phyloP scores from a whole-genome alignment of 2,888 invertebrate genomes.

The Magallana nippona region DNA sequence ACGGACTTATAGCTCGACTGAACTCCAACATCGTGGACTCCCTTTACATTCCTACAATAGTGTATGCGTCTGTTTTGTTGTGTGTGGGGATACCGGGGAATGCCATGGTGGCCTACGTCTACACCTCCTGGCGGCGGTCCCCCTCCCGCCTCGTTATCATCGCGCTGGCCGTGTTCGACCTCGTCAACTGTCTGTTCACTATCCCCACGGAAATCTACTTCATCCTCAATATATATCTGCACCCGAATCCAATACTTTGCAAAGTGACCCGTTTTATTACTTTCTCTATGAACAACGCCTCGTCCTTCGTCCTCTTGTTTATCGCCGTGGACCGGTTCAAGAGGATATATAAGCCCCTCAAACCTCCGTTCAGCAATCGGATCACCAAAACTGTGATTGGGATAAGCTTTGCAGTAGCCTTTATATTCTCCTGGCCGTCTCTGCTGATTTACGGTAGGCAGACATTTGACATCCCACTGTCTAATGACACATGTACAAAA shows the following conservation, averaged over 20 bases:
- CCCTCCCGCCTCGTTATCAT: constrained; percentile 61
- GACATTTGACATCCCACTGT: constrained; percentile 44
- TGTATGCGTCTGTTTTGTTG: constrained; percentile 62
- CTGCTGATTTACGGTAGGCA: constrained; percentile 62
- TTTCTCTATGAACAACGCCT: constrained; percentile 63
- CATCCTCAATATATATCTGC: constrained; percentile 53
- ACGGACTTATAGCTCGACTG: background rate
- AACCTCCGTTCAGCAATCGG: constrained; percentile 57
- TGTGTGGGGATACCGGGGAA: constrained; percentile 64
- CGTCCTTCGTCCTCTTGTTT: constrained; percentile 58
- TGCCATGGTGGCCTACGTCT: constrained; percentile 59
- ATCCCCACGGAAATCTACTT: constrained; percentile 61
- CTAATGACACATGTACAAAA: constrained; percentile 41
- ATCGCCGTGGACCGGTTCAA: constrained; percentile 64
- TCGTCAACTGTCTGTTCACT: constrained; percentile 63
- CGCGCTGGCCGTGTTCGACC: constrained; percentile 60
- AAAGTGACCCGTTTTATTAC: constrained; percentile 61
- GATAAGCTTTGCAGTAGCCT: constrained; percentile 51
- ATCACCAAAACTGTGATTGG: constrained; percentile 58
- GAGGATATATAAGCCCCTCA: constrained; percentile 61
- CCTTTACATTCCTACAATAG: constrained; percentile 58
- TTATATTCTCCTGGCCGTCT: constrained; percentile 57
- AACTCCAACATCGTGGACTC: constrained; percentile 44
- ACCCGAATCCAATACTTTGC: constrained; percentile 58
- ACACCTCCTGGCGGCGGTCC: constrained; percentile 57